Percentiles rank a stretch among this genome's conserved stretches.
Conservation (phyloP, 2,113 vertebrate species). For the Tachysurus vachellii region DNA sequence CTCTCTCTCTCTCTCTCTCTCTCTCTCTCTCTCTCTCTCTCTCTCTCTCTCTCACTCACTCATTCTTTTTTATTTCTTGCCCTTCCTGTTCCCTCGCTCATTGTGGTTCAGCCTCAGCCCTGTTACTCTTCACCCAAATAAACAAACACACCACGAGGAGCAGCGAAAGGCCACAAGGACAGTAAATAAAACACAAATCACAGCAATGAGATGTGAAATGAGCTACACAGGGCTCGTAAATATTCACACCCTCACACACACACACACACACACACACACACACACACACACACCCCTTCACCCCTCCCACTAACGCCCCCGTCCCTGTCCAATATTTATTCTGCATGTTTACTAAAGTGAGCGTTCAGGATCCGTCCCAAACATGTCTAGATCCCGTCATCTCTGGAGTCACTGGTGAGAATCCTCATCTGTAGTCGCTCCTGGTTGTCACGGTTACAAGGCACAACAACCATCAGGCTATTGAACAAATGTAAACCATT, state of each 20-base stretch:
- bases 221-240: not conserved
- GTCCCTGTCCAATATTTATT: not conserved
- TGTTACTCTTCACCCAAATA: conserved; percentile 61
- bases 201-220: conserved; percentile 35
- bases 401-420: not conserved
- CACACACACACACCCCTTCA: too few relatives aligned
- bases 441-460: not conserved
- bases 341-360: not conserved
- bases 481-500: not conserved
- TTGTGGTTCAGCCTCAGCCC: conserved; percentile 57
- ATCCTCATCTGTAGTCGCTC: too few relatives aligned
- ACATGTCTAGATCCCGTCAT: not conserved
- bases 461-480: not conserved
- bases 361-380: not conserved
- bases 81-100: conserved; percentile 25
- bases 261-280: not conserved
- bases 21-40: not conserved
- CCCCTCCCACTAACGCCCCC: not conserved
- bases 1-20: too few relatives aligned
- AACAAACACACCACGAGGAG: conserved; percentile 63
- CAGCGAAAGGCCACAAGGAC: conserved; percentile 54
- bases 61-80: not conserved
- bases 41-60: conserved; percentile 17
- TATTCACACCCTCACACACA: not conserved
- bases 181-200: conserved; percentile 67